These are phyloP conservation scores for Tenualosa ilisha DNA, from an alignment of 2,797 vertebrate species.

Conservation along the genomic window DNA sequence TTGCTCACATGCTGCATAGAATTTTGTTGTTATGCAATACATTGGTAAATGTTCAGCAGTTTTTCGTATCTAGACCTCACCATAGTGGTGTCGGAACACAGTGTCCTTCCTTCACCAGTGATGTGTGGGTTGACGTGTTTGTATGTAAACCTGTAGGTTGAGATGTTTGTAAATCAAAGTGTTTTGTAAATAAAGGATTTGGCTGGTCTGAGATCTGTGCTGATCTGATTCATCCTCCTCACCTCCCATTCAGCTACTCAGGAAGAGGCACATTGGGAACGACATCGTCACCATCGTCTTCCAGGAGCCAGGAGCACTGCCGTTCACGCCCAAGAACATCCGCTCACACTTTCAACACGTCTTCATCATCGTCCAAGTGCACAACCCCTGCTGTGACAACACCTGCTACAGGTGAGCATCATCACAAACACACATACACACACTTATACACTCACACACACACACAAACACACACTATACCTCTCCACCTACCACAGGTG, in stretches of 20 bases:
- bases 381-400: slow-evolving; percentile 88
- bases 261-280: slow-evolving; percentile 96
- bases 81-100: too few relatives aligned
- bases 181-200: background rate
- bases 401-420: slow-evolving; percentile 90
- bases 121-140: background rate
- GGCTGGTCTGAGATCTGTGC: background rate
- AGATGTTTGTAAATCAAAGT: too few relatives aligned
- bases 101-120: too few relatives aligned
- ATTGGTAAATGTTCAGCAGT: too few relatives aligned
- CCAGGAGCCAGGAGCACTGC: slow-evolving; percentile 93
- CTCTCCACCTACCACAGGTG: slow-evolving; percentile 94
- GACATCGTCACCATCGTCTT: slow-evolving; percentile 99
- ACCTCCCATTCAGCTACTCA: slow-evolving; percentile 75
- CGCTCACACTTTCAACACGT: slow-evolving; percentile 97
- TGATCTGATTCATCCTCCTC: background rate
- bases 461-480: too few relatives aligned
- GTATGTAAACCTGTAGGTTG: background rate
- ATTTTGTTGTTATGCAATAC: too few relatives aligned
- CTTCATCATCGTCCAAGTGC: slow-evolving; percentile 91
- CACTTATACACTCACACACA: background rate
- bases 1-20: too few relatives aligned
- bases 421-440: background rate
- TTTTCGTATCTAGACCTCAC: too few relatives aligned
- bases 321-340: slow-evolving; percentile 94